phyloP scores from a whole-genome alignment of 1,140 invertebrate genomes.

The Drosophila grimshawi region DNA sequence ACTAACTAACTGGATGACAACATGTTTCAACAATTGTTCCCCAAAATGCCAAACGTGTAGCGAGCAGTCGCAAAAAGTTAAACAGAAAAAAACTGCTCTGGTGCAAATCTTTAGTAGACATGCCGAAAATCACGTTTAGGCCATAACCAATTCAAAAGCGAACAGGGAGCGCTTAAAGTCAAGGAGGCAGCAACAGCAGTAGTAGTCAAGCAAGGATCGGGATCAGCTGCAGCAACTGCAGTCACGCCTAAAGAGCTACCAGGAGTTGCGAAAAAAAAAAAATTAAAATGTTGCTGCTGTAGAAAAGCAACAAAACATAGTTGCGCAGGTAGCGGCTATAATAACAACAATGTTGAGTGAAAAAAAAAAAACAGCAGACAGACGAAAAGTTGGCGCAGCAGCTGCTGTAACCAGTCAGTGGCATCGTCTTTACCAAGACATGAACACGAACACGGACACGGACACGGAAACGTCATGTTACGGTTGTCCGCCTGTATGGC shows the following conservation, averaged over 20 bases:
- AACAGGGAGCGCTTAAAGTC: slow-evolving; percentile 39
- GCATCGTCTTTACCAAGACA: not conserved
- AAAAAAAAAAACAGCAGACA: slow-evolving; percentile 36
- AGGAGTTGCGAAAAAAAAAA: not conserved
- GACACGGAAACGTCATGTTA: slow-evolving; percentile 78
- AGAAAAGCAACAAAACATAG: slow-evolving; percentile 8
- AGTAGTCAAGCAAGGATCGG: not conserved
- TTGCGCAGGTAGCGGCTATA: slow-evolving; percentile 20
- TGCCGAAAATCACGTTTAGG: slow-evolving; percentile 71
- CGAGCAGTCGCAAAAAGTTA: slow-evolving; percentile 27
- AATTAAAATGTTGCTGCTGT: not conserved
- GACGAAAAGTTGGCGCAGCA: slow-evolving; percentile 59
- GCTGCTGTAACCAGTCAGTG: slow-evolving; percentile 20
- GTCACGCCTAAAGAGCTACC: slow-evolving; percentile 22
- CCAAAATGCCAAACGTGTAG: slow-evolving; percentile 77
- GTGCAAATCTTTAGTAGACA: slow-evolving; percentile 66
- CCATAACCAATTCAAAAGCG: slow-evolving; percentile 61
- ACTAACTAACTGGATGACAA: slow-evolving; percentile 77
- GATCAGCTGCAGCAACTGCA: slow-evolving; percentile 28
- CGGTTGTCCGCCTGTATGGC: slow-evolving; percentile 73
- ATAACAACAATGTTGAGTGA: slow-evolving; percentile 57
- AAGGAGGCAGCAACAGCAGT: slow-evolving; percentile 12
- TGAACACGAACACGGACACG: slow-evolving; percentile 40
- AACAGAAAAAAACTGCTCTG: slow-evolving; percentile 7
- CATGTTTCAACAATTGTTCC: slow-evolving; percentile 80